Evolutionary conservation across 2,888 invertebrate species (phyloP).

Genomic region (Phragmatobia fuliginosa): DNA sequence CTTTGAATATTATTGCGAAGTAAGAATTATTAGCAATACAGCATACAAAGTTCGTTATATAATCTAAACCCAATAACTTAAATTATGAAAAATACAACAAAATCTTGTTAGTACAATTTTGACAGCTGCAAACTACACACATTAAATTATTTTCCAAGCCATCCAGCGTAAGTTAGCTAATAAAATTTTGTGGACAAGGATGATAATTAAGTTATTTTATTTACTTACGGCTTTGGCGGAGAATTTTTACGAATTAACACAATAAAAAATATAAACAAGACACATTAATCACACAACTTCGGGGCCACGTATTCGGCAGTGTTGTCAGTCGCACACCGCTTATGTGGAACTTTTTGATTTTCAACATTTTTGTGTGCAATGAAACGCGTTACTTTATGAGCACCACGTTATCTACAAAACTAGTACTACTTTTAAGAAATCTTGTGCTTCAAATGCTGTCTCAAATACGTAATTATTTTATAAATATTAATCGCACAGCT

Average conservation of each 20-base stretch:
- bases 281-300: conserved; percentile 72
- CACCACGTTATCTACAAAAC: background rate
- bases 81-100: conserved; percentile 49
- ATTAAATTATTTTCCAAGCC: conserved; percentile 49
- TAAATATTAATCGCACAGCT: too few relatives aligned
- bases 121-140: conserved; percentile 73
- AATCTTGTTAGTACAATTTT: conserved; percentile 61
- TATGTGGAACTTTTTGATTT: conserved; percentile 85
- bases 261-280: conserved; percentile 84
- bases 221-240: conserved; percentile 75
- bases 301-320: conserved; percentile 84
- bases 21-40: conserved; percentile 2
- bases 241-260: conserved; percentile 69
- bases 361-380: conserved; percentile 49
- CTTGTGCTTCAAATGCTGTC: background rate
- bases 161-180: conserved; percentile 33
- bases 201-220: conserved; percentile 37
- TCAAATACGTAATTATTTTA: background rate
- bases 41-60: conserved; percentile 35
- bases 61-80: conserved; percentile 36
- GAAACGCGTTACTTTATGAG: conserved; percentile 51
- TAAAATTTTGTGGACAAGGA: conserved; percentile 34
- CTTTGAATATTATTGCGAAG: conserved; percentile 11
- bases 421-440: background rate
- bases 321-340: conserved; percentile 78